A percentile compares a stretch with the other conserved stretches of the same genome.
These are phyloP conservation scores for Temnothorax unifasciatus DNA, from an alignment of 2,888 invertebrate genomes.

Conservation along the genomic window DNA sequence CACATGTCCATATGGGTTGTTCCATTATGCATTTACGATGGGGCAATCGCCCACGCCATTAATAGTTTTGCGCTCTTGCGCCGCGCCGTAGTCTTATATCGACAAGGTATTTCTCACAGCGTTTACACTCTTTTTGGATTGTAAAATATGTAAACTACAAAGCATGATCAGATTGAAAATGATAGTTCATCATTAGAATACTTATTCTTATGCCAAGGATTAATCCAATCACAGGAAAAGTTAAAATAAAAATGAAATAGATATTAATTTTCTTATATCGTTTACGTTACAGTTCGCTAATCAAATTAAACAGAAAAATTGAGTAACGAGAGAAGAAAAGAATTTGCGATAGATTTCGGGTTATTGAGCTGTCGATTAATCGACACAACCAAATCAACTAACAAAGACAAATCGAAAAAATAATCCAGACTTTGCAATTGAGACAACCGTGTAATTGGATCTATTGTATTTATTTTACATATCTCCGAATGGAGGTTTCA, in stretches of 20 bases:
- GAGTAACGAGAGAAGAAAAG: not conserved
- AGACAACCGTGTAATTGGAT: not conserved
- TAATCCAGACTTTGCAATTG: not conserved
- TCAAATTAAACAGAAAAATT: not conserved
- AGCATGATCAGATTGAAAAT: not conserved
- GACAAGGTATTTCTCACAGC: conserved; percentile 18
- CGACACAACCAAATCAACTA: not conserved
- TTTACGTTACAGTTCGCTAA: not conserved
- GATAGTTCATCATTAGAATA: not conserved
- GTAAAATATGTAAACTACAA: not conserved
- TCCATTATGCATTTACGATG: conserved; percentile 52
- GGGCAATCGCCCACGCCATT: conserved; percentile 40
- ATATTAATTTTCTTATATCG: not conserved
- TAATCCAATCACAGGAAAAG: not conserved
- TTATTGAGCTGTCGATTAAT: not conserved
- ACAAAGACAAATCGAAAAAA: not conserved
- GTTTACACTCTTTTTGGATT: not conserved
- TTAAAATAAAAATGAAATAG: not conserved
- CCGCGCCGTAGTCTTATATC: not conserved
- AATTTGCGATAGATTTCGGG: not conserved
- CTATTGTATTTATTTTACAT: not conserved
- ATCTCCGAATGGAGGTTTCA: not conserved
- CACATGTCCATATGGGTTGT: conserved; percentile 28
- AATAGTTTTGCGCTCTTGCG: conserved; percentile 21
- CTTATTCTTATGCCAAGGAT: not conserved